phyloP scores from a whole-genome alignment of 2,113 vertebrate genomes.

The Gila orcuttii region DNA sequence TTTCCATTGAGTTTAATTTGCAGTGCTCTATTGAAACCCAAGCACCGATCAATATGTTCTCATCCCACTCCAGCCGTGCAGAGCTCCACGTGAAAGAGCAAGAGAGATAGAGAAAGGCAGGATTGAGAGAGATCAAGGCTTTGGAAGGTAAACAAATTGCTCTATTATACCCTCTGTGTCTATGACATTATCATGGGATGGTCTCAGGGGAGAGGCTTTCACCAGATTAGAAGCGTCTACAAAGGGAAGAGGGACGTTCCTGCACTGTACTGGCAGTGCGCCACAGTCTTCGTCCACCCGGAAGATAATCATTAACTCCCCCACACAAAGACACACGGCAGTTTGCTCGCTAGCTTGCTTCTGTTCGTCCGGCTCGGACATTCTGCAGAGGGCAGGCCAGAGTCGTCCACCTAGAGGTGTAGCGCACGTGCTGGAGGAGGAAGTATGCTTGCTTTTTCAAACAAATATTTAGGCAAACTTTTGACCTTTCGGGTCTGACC shows the following conservation, averaged over 20 bases:
- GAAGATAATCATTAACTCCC: conserved; percentile 60
- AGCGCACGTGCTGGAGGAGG: neutral
- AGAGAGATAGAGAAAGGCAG: conserved; percentile 61
- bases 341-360: conserved; percentile 18
- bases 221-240: conserved; percentile 65
- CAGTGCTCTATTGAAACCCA: conserved; percentile 55
- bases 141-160: conserved; percentile 79
- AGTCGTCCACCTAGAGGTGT: neutral
- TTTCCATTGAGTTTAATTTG: conserved; percentile 70
- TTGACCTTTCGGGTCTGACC: conserved; percentile 2
- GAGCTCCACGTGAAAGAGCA: conserved; percentile 71
- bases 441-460: conserved; percentile 9
- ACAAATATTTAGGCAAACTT: neutral
- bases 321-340: conserved; percentile 43
- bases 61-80: conserved; percentile 60
- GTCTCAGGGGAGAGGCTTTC: conserved; percentile 69
- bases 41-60: conserved; percentile 72
- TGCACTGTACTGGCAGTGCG: conserved; percentile 37
- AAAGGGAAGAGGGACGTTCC: conserved; percentile 38
- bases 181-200: conserved; percentile 71
- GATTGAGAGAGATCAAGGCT: conserved; percentile 70
- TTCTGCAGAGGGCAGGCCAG: conserved; percentile 4
- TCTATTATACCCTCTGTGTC: conserved; percentile 74
- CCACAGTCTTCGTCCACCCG: conserved; percentile 30
- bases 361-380: conserved; percentile 23